These are phyloP conservation scores for Patella depressa DNA, from an alignment of 2,888 invertebrate genomes.

Conservation along the genomic window DNA sequence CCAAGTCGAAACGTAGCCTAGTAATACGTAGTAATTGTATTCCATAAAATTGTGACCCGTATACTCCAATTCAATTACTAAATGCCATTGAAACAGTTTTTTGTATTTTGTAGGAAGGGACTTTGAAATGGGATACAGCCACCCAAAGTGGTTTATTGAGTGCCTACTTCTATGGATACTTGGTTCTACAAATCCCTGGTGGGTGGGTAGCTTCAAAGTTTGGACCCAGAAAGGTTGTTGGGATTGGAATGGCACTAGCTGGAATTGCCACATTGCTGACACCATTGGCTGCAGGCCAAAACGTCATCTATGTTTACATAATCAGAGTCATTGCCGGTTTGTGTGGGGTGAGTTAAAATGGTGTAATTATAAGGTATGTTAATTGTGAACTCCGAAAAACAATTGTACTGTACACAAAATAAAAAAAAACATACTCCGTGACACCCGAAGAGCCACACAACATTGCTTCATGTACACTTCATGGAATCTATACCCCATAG, in stretches of 20 bases:
- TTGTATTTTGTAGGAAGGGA: conserved; percentile 22
- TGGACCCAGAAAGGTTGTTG: conserved; percentile 35
- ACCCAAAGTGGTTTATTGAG: conserved; percentile 30
- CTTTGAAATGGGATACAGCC: conserved; percentile 36
- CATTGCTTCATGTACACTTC: too few species aligned
- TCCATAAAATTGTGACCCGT: too few species aligned
- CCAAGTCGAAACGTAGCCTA: too few species aligned
- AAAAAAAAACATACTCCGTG: too few species aligned
- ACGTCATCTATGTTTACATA: conserved; percentile 28
- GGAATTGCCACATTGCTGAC: conserved; percentile 30
- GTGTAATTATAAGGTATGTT: too few species aligned
- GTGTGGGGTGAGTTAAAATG: conserved; percentile 29
- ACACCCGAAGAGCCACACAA: too few species aligned
- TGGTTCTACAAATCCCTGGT: conserved; percentile 27
- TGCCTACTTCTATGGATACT: conserved; percentile 40
- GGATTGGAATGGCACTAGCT: conserved; percentile 18
- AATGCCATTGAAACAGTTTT: not conserved
- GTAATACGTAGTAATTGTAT: too few species aligned
- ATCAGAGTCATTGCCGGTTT: conserved; percentile 35
- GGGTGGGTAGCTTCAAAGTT: conserved; percentile 36
- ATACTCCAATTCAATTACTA: too few species aligned
- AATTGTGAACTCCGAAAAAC: too few species aligned
- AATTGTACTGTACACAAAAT: too few species aligned
- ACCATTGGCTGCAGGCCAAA: conserved; percentile 26
- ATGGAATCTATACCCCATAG: too few species aligned